These are phyloP conservation scores for Strigamia maritima DNA, from an alignment of 2,888 invertebrate genomes.

Conservation along the genomic window DNA sequence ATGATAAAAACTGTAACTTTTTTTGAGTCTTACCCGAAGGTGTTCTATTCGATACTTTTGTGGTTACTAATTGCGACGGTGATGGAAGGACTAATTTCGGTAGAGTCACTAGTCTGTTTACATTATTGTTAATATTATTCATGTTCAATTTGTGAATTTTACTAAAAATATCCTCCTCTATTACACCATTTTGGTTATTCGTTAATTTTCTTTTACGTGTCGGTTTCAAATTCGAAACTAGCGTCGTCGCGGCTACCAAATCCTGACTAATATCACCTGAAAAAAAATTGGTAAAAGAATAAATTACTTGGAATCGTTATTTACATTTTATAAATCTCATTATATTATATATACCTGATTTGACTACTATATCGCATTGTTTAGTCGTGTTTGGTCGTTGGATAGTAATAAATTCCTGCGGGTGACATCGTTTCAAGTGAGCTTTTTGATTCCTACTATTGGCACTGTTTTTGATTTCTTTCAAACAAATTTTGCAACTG, in stretches of 20 bases:
- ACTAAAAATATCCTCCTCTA: not conserved
- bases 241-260: not conserved
- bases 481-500: not conserved
- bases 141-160: not conserved
- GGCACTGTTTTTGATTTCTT: not conserved
- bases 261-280: not conserved
- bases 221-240: not conserved
- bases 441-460: not conserved
- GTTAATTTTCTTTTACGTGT: not conserved
- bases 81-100: not conserved
- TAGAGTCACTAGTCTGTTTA: not conserved
- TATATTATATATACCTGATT: too few relatives aligned
- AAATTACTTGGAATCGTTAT: not conserved
- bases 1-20: too few relatives aligned
- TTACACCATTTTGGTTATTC: not conserved
- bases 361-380: not conserved
- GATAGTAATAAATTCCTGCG: not conserved
- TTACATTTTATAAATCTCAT: not conserved
- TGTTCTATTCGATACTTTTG: not conserved
- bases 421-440: not conserved
- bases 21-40: not conserved
- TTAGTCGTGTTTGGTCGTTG: not conserved
- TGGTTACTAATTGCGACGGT: not conserved
- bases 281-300: not conserved
- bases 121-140: not conserved